A percentile compares a stretch with the other conserved stretches of the same genome.
Evolutionary conservation across 2,888 invertebrate species (phyloP).

Genomic region (Acronicta aceris): DNA sequence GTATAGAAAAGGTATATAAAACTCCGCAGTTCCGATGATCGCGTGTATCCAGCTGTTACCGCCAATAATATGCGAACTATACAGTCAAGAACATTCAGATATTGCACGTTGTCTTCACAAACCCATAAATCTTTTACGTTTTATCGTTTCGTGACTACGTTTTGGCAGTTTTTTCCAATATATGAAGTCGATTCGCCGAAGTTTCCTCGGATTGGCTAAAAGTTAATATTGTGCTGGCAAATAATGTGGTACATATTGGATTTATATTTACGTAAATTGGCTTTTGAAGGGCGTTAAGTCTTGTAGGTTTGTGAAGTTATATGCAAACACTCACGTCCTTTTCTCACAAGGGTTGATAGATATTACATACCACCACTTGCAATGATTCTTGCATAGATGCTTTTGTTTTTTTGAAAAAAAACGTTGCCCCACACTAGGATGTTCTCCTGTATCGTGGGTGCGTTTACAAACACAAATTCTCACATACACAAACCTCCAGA

Average conservation of each 20-base stretch:
- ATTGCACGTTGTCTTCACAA: conserved; percentile 54
- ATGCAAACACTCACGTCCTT: no score
- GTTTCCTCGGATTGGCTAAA: conserved; percentile 34
- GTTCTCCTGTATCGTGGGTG: no score
- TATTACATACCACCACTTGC: no score
- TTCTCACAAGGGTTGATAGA: no score
- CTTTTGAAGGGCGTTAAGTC: background rate
- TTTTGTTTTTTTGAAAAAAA: no score
- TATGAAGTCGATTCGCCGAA: conserved; percentile 48
- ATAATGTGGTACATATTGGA: conserved; percentile 22
- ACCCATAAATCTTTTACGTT: conserved; percentile 54
- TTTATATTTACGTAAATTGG: background rate
- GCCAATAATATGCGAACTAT: conserved; percentile 43
- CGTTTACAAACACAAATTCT: no score
- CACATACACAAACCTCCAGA: no score
- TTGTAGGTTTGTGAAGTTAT: no score
- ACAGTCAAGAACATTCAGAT: conserved; percentile 41
- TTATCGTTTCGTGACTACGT: conserved; percentile 54
- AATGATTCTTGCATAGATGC: no score
- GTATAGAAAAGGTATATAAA: conserved; percentile 1
- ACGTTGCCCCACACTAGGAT: no score
- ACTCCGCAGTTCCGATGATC: conserved; percentile 9
- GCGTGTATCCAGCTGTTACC: conserved; percentile 40
- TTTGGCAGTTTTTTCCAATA: conserved; percentile 57
- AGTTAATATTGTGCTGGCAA: conserved; percentile 35